Conservation (phyloP, 2,113 vertebrate species). For the Apistogramma diplotaenia region DNA sequence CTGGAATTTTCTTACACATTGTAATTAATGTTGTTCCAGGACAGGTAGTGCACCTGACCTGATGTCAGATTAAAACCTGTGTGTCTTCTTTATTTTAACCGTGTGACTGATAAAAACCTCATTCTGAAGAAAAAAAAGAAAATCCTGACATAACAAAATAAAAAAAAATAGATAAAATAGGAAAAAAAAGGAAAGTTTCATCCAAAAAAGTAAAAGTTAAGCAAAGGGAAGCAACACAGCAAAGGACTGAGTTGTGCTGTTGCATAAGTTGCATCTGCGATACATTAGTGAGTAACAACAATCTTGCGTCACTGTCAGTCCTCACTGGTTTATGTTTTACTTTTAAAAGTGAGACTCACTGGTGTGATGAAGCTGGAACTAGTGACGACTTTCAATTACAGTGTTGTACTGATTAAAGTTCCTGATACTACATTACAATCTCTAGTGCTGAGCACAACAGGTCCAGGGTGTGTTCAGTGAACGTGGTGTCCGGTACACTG, state of each 20-base stretch:
- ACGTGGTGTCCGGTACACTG: background rate
- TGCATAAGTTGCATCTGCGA: background rate
- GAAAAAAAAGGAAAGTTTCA: no score
- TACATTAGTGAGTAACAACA: background rate
- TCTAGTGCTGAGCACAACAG: background rate
- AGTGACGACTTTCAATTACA: background rate
- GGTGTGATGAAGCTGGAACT: background rate
- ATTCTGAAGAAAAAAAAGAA: no score
- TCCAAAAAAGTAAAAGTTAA: no score
- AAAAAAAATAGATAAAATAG: no score
- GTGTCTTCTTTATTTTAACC: no score
- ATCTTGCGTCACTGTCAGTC: background rate
- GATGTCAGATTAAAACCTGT: background rate
- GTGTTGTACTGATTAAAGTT: background rate
- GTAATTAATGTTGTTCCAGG: background rate
- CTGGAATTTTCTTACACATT: background rate
- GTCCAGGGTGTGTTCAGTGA: slow-evolving; percentile 8
- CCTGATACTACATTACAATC: background rate
- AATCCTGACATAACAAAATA: no score
- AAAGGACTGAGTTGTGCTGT: background rate
- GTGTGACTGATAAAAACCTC: no score
- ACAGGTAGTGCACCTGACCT: background rate
- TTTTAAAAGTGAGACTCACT: background rate
- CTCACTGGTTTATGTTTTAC: background rate
- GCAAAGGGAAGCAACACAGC: background rate